Percentiles rank a stretch among this genome's conserved stretches.
Conservation (phyloP, 2,888 invertebrate species). For the Phaonia tiefii region DNA sequence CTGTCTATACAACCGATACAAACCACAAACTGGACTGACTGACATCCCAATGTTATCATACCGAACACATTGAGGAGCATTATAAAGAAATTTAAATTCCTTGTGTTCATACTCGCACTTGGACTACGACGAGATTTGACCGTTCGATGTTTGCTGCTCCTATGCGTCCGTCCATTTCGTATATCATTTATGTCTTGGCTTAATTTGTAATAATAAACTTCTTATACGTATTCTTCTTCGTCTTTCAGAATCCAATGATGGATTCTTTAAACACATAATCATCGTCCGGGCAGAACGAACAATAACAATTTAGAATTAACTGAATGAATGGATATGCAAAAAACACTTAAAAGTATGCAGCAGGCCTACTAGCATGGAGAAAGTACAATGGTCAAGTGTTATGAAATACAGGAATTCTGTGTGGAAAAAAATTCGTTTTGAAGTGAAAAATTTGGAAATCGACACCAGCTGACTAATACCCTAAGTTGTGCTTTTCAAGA, state of each 20-base stretch:
- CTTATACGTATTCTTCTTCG: too few relatives aligned
- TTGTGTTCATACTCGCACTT: neutral
- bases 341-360: neutral
- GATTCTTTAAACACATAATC: constrained; percentile 21
- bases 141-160: neutral
- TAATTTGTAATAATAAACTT: constrained; percentile 24
- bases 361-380: constrained; percentile 36
- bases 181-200: neutral
- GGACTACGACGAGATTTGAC: too few relatives aligned
- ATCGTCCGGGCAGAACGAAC: neutral
- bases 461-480: too few relatives aligned
- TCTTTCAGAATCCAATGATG: neutral
- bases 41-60: neutral
- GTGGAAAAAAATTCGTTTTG: too few relatives aligned
- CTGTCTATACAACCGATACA: constrained; percentile 8
- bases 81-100: constrained; percentile 26
- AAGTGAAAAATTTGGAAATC: too few relatives aligned
- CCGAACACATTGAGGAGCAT: neutral
- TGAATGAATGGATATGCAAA: neutral
- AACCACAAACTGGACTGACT: constrained; percentile 9
- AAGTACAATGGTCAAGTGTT: constrained; percentile 50
- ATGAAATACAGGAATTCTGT: too few relatives aligned
- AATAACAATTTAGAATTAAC: neutral
- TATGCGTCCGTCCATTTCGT: neutral
- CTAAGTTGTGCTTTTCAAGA: too few relatives aligned